These are phyloP conservation scores for Paraescarpia echinospica DNA, from an alignment of 1,140 invertebrate species.

Conservation along the genomic window DNA sequence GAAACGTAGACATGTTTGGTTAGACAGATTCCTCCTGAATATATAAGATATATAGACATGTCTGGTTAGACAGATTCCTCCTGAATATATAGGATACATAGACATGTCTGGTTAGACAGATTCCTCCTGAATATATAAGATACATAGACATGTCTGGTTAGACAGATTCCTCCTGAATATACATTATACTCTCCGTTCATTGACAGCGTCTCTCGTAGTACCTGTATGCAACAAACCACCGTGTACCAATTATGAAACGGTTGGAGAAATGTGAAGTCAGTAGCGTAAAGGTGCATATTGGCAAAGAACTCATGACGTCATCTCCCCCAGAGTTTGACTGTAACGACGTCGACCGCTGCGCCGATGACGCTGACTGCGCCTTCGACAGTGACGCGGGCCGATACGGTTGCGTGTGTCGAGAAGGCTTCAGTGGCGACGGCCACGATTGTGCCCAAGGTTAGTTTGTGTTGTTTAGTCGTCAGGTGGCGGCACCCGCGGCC, in stretches of 20 bases:
- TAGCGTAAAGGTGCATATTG: background rate
- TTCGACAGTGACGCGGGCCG: constrained; percentile 22
- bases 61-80: too few relatives aligned
- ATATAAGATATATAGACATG: too few relatives aligned
- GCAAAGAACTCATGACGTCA: background rate
- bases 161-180: too few relatives aligned
- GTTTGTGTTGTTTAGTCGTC: background rate
- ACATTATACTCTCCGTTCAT: too few relatives aligned
- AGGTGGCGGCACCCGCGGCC: background rate
- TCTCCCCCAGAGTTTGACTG: background rate
- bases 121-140: too few relatives aligned
- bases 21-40: too few relatives aligned
- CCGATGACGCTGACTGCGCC: background rate
- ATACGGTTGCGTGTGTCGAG: constrained; percentile 70
- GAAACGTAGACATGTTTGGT: too few relatives aligned
- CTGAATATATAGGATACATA: background rate
- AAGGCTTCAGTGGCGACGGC: constrained; percentile 82
- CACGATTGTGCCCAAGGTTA: constrained; percentile 30
- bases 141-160: too few relatives aligned
- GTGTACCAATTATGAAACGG: background rate
- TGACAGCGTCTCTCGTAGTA: background rate
- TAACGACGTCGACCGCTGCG: background rate
- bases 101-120: too few relatives aligned
- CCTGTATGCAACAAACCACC: background rate
- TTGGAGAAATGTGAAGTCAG: too few relatives aligned